Evolutionary conservation across 2,888 invertebrate species (phyloP).

Genomic region (Trypoxylon attenuatum): DNA sequence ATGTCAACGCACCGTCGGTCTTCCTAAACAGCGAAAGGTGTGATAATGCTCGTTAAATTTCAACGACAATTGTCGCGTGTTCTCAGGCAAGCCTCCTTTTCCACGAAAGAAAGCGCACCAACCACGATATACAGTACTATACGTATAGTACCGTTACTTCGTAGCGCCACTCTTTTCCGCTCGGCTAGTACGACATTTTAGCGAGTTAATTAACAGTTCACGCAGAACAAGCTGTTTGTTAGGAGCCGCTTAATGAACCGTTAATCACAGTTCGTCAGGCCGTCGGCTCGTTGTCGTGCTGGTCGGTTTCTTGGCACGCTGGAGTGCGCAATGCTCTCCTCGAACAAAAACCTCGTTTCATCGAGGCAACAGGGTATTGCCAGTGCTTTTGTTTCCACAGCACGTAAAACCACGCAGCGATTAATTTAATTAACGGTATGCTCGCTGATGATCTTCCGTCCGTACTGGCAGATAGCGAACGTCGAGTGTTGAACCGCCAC

Average conservation of each 20-base stretch:
- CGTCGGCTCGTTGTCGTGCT: constrained; percentile 1
- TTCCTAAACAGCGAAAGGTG: no score
- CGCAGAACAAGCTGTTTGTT: constrained; percentile 2
- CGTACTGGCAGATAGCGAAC: not conserved
- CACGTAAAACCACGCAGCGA: constrained; percentile 15
- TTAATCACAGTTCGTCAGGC: constrained; percentile 33
- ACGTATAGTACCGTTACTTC: constrained; percentile 33
- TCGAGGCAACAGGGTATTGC: not conserved
- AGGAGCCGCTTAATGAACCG: constrained; percentile 34
- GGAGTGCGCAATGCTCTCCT: not conserved
- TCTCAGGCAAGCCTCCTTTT: no score
- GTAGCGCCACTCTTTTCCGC: not conserved
- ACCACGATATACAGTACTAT: no score
- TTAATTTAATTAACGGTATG: constrained; percentile 42
- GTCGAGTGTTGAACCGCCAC: not conserved
- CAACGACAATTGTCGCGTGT: no score
- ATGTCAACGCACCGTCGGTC: no score
- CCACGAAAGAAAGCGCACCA: no score
- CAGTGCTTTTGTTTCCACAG: constrained; percentile 3
- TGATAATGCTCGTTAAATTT: no score
- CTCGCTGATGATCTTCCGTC: not conserved
- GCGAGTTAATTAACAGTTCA: constrained; percentile 36
- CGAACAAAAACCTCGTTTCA: constrained; percentile 3
- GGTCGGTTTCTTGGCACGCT: not conserved
- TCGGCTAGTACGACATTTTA: constrained; percentile 22